Base-by-base conservation (phyloP, 92 coral and sea anemone genomes). In the Siderastrea radians region DNA sequence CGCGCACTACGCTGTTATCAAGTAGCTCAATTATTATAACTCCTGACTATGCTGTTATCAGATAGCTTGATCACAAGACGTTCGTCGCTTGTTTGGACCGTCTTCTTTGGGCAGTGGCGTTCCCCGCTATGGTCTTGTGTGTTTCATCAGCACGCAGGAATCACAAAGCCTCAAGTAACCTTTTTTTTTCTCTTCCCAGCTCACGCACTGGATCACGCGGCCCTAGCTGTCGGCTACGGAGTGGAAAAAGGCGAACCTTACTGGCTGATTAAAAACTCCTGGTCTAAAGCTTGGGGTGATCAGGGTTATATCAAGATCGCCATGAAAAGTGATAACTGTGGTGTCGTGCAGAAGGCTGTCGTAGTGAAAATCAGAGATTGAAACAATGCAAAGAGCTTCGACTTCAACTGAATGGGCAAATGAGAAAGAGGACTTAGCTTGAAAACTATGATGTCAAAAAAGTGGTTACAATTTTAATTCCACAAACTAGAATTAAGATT, bases 271-370 rank as follows among this genome's bases (percentile, higher is more conserved):
- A 97, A 97, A 91, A 95, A 97, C 90, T 97, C 99, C 67, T 97
- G 99, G 99, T 97, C 99, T n/a, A 93, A 89, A 78, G 93, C 95
- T 45, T 97, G 99, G 99, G 99, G 99, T 26, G 97, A 95, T 59
- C 75, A 91, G 75, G 99, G 99, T 43, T 97, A 97, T 74, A 97
- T 97, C 84, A 97, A 97, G 87, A 95, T 97, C 45, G 97, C 99
- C 13, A 94, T 93, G 93, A 96, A 96, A 47, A 81, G 91, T 38
- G 95, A 97, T 38, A 95, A 95, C 80, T 97, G 99, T 72, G 99
- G 99, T 6, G 99, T 97, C 6, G 84, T 96, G 11, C 94, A 94
- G 83, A 97, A 97, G 81, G 99, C 99, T n/a, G 98, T 97, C 63
- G 99, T 94, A 2, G 96, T 97, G 13, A 94, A 92, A 78, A 92